Percentiles rank a stretch among this genome's conserved stretches.
These are phyloP conservation scores for Rhabdomys dilectus DNA, from an alignment of 2,113 vertebrate genomes.

Conservation along the genomic window DNA sequence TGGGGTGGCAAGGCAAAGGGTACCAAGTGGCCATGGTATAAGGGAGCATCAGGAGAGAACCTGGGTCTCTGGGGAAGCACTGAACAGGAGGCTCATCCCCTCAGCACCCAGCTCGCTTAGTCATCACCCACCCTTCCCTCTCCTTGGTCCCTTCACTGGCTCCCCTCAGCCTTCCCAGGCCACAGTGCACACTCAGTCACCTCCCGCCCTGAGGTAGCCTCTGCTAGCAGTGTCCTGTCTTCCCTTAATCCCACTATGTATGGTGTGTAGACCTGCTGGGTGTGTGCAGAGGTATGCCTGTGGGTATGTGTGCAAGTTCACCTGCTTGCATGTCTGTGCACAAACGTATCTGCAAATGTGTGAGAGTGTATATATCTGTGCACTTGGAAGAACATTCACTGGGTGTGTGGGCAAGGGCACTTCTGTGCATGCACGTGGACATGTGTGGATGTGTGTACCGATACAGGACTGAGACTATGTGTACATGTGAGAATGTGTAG, in stretches of 20 bases:
- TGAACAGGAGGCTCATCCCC: background rate
- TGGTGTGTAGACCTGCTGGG: background rate
- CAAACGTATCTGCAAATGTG: background rate
- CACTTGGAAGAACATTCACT: background rate
- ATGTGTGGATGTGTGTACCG: background rate
- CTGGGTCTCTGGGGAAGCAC: background rate
- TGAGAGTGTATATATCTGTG: background rate
- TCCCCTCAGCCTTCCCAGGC: background rate
- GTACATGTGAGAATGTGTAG: no score
- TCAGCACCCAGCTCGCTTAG: background rate
- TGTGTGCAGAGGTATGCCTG: background rate
- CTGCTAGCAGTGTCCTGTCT: background rate
- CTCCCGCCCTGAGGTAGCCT: background rate
- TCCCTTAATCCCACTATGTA: background rate
- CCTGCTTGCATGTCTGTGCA: background rate
- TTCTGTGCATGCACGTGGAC: background rate
- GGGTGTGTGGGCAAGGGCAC: background rate
- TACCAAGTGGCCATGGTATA: accelerated
- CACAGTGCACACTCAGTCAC: background rate
- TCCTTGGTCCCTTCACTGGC: background rate
- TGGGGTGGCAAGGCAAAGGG: no score
- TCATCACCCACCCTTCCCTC: background rate
- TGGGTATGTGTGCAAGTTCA: background rate
- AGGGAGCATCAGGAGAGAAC: no score
- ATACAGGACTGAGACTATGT: background rate